A percentile compares a stretch with the other conserved stretches of the same genome.
phyloP scores from a whole-genome alignment of 2,888 invertebrate species.

The Steinernema hermaphroditum region DNA sequence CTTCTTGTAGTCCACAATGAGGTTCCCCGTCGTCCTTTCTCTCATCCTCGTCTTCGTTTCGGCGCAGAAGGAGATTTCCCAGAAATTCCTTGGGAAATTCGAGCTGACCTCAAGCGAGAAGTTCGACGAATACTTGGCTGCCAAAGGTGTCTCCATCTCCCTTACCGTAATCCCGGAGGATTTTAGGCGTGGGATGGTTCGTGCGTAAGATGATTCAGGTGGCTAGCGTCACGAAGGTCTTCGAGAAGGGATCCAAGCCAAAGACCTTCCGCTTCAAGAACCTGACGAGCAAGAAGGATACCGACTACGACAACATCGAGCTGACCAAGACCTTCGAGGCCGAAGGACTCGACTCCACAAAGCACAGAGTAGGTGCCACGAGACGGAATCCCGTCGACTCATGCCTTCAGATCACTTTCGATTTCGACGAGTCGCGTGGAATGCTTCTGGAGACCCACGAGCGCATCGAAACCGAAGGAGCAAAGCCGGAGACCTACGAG shows the following conservation, averaged over 20 bases:
- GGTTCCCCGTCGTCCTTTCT: background rate
- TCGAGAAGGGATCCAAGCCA: slow-evolving; percentile 38
- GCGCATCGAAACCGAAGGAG: slow-evolving; percentile 38
- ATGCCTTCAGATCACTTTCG: slow-evolving; percentile 46
- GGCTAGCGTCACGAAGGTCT: slow-evolving; percentile 44
- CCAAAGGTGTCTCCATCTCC: slow-evolving; percentile 37
- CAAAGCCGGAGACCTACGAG: slow-evolving; percentile 62
- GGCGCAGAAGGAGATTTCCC: slow-evolving; percentile 39
- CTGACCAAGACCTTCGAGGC: slow-evolving; percentile 58
- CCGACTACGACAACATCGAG: slow-evolving; percentile 56
- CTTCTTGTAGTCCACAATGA: background rate
- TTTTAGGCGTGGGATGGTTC: slow-evolving; percentile 48
- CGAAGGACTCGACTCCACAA: slow-evolving; percentile 60
- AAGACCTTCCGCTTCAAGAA: slow-evolving; percentile 61
- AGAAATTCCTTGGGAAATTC: slow-evolving; percentile 48
- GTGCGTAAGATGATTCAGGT: slow-evolving; percentile 47
- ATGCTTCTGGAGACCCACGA: slow-evolving; percentile 34
- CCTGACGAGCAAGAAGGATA: too few species aligned
- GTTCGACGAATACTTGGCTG: slow-evolving; percentile 49
- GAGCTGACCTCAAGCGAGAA: slow-evolving; percentile 42
- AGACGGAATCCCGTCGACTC: background rate
- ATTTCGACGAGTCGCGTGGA: slow-evolving; percentile 37
- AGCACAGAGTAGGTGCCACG: slow-evolving; percentile 53
- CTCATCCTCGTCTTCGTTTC: slow-evolving; percentile 16
- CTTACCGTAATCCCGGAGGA: background rate